A percentile compares a stretch with the other conserved stretches of the same genome.
phyloP scores from a whole-genome alignment of 1,140 invertebrate species.

The Limonius californicus region DNA sequence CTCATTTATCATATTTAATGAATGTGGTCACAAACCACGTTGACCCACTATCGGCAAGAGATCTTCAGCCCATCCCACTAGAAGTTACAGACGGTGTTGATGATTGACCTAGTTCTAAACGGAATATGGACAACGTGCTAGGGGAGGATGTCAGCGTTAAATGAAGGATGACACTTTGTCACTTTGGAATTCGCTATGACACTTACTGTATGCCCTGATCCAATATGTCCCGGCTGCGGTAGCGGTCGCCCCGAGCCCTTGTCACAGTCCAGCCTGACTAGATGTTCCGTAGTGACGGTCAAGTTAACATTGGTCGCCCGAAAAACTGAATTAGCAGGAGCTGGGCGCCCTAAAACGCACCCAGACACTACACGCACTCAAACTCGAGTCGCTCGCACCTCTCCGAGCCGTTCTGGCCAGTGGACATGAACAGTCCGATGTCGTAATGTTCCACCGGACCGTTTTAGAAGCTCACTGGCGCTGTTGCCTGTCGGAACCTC shows the following conservation, averaged over 20 bases:
- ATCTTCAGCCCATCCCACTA: constrained; percentile 21
- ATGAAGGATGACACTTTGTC: not conserved
- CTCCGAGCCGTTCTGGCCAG: constrained; percentile 34
- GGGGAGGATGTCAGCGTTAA: not conserved
- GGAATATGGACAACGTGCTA: constrained; percentile 1
- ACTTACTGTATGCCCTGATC: constrained; percentile 37
- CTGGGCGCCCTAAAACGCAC: constrained; percentile 34
- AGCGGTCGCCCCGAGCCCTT: constrained; percentile 36
- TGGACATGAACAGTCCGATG: constrained; percentile 31
- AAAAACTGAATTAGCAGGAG: constrained; percentile 30
- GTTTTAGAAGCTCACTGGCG: constrained; percentile 20
- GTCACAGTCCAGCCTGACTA: constrained; percentile 35
- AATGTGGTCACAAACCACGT: not conserved
- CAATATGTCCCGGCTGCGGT: constrained; percentile 39
- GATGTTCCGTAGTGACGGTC: constrained; percentile 36
- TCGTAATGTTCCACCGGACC: constrained; percentile 22
- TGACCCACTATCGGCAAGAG: too few species aligned
- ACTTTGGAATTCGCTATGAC: not conserved
- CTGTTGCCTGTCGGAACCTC: constrained; percentile 17
- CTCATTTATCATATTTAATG: too few species aligned
- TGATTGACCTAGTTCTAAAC: constrained; percentile 23
- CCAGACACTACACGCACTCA: constrained; percentile 38
- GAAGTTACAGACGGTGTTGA: not conserved
- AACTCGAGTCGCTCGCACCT: constrained; percentile 32
- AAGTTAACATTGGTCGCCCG: constrained; percentile 39